Evolutionary conservation across 1,140 invertebrate genomes (phyloP).

Genomic region (Brachionus paranguensis): DNA sequence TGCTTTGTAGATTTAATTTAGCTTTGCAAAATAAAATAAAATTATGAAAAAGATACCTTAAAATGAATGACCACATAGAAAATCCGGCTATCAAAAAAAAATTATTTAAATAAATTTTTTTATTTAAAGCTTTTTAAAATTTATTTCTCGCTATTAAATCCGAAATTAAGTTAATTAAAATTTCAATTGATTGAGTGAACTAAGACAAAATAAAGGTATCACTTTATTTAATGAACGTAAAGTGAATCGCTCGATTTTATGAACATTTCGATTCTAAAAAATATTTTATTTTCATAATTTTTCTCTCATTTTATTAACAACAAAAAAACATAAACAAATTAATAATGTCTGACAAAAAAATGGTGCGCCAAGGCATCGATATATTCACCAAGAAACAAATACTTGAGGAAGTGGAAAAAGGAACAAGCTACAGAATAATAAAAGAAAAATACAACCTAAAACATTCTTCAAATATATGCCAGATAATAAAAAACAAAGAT

Average conservation of each 20-base stretch:
- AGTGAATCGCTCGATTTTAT: slow-evolving; percentile 1
- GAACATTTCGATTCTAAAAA: not conserved
- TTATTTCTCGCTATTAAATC: no score
- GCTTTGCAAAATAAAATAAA: not conserved
- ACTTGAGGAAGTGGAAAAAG: slow-evolving; percentile 2
- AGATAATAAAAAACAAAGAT: slow-evolving; percentile 26
- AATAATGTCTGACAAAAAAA: slow-evolving; percentile 4
- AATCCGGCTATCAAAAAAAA: no score
- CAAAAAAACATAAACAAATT: not conserved
- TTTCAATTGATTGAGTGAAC: not conserved
- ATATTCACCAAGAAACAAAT: slow-evolving; percentile 16
- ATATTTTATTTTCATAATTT: not conserved
- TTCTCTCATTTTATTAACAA: not conserved
- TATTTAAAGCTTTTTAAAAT: not conserved
- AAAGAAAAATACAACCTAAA: slow-evolving; percentile 18
- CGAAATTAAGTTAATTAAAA: no score
- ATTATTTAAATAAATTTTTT: not conserved
- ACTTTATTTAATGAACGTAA: not conserved
- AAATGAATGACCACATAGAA: not conserved
- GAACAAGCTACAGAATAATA: slow-evolving; percentile 7
- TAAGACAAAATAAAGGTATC: not conserved
- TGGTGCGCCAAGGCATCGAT: not conserved
- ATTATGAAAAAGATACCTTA: not conserved
- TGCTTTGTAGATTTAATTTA: not conserved
- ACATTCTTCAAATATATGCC: slow-evolving; percentile 3